A percentile compares a stretch with the other conserved stretches of the same genome.
Conservation (phyloP, 1,140 invertebrate species). For the Drosophila kohkoa region DNA sequence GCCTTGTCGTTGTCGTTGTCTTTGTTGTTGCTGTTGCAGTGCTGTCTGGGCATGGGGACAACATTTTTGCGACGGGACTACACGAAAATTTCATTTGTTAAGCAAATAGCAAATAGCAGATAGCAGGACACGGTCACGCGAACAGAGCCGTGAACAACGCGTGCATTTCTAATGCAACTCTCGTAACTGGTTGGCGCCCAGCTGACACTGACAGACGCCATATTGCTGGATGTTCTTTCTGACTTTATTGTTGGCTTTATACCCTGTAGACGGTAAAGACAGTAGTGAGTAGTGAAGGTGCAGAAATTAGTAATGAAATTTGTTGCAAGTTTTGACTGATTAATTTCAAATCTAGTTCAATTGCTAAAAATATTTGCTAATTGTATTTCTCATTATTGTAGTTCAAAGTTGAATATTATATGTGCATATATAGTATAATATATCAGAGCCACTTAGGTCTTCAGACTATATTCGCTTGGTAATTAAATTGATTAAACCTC, state of each 20-base stretch:
- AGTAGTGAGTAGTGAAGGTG: no score
- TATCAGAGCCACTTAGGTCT: no score
- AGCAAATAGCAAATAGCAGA: slow-evolving; percentile 70
- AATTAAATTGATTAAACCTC: no score
- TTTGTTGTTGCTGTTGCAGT: not conserved
- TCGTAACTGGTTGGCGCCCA: slow-evolving; percentile 63
- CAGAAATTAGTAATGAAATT: no score
- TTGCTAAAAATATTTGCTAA: no score
- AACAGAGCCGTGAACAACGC: slow-evolving; percentile 57
- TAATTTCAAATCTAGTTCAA: no score
- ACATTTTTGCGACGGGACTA: slow-evolving; percentile 40
- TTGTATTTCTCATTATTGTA: no score
- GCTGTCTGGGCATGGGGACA: not conserved
- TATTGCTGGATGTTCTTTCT: slow-evolving; percentile 50
- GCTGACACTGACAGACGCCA: slow-evolving; percentile 70
- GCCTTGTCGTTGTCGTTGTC: no score
- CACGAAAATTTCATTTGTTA: slow-evolving; percentile 83
- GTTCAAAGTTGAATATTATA: no score
- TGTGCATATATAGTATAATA: no score
- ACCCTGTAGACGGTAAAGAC: not conserved
- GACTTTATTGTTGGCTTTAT: slow-evolving; percentile 24
- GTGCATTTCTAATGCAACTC: slow-evolving; percentile 46
- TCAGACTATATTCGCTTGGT: no score
- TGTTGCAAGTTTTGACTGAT: no score
- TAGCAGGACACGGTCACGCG: slow-evolving; percentile 53